phyloP scores from a whole-genome alignment of 2,888 invertebrate genomes.

The Liopterus haemorrhoidalis region DNA sequence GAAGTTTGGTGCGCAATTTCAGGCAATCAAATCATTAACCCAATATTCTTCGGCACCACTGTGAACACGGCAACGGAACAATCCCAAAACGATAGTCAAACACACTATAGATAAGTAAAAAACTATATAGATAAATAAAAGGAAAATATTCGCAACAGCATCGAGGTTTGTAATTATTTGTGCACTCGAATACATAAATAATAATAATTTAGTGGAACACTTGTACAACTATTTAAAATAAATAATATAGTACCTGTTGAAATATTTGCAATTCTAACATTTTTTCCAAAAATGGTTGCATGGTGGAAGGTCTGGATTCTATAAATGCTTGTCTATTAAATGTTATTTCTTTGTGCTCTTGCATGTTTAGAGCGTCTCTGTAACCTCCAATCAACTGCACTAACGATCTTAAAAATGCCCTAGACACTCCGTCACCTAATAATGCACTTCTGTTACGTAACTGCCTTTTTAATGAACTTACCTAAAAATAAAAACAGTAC shows the following conservation, averaged over 20 bases:
- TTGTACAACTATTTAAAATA: slow-evolving; percentile 10
- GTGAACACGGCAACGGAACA: too few species aligned
- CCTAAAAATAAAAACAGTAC: slow-evolving; percentile 48
- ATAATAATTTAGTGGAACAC: neutral
- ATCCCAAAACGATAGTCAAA: too few species aligned
- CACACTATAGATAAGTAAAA: slow-evolving; percentile 5
- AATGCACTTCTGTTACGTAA: slow-evolving; percentile 69
- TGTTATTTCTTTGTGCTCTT: slow-evolving; percentile 67
- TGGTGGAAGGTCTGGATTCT: slow-evolving; percentile 71
- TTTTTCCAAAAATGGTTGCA: slow-evolving; percentile 84
- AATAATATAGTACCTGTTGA: slow-evolving; percentile 62
- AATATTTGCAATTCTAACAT: slow-evolving; percentile 93
- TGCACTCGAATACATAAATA: slow-evolving; percentile 1
- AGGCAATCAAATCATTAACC: too few species aligned
- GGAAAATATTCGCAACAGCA: slow-evolving; percentile 4
- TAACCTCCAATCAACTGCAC: slow-evolving; percentile 94
- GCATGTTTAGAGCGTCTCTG: slow-evolving; percentile 78
- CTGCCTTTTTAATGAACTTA: slow-evolving; percentile 66
- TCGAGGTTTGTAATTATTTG: neutral
- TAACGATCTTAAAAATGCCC: slow-evolving; percentile 84
- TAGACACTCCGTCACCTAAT: slow-evolving; percentile 86
- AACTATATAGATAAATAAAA: slow-evolving; percentile 11
- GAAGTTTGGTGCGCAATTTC: too few species aligned
- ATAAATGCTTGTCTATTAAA: slow-evolving; percentile 86
- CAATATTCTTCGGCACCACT: too few species aligned